Evolutionary conservation across 1,140 invertebrate genomes (phyloP), one percentile per base, ranked within the genome.

Genomic region (Drosophila dunni): DNA sequence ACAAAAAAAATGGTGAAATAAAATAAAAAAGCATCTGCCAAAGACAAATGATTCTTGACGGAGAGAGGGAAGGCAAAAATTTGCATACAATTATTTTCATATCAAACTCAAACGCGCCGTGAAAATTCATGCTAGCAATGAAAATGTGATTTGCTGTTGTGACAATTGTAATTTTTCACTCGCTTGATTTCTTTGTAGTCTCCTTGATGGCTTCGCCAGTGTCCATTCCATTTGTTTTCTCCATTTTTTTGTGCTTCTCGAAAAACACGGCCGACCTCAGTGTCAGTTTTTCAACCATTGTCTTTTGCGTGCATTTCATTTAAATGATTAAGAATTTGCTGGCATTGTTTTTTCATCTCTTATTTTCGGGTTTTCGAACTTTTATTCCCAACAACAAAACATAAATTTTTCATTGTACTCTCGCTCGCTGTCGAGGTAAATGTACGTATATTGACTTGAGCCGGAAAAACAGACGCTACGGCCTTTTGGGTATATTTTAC

Each of bases 121-220:
- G 84, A 89, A 89, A 88, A 77, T 72, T 82, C 66, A 36, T 57
- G 56, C 54, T 45, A 65, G 65, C 82, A 83, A 88, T 88, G 84
- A 89, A 89, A 89, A 75, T 84, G 74, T 79, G 84, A 89, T 89
- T 89, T 89, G 84, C 64, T 89, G 78, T 75, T 89, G 84, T 89
- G 84, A 89, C 84, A 89, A 89, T 89, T 81, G 84, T 89, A 75
- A 89, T 89, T 89, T 89, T 81, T 89, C 84, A 88, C 84, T 89
- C 75, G 84, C 84, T 89, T 89, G 84, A 79, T 69, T 89, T 56
- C 53, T 33, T 57, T 46, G 45, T 50, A 42, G n/a, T 71, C 24
- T 9, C n/a, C 51, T 56, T 11, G 38, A 40, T 10, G 36, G 20
- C n/a, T 46, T 3, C 15, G 34, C 15, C 44, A 51, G 38, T 62